Conservation (phyloP, 2,888 invertebrate species). For the Metalampra italica region DNA sequence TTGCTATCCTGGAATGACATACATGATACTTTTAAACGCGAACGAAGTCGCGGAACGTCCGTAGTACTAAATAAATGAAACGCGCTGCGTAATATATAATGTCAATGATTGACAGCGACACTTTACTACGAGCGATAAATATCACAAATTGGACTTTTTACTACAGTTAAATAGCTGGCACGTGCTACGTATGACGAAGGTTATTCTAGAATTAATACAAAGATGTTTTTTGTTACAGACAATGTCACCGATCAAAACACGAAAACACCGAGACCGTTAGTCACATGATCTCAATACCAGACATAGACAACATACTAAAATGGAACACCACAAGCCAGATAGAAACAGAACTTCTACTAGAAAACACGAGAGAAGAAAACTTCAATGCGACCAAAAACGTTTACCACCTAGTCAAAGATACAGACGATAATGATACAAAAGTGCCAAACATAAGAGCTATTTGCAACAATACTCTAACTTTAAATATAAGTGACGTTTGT, state of each 20-base stretch:
- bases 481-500: constrained; percentile 28
- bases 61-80: no score
- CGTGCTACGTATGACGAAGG: no score
- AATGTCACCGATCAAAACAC: constrained; percentile 26
- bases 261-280: constrained; percentile 23
- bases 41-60: no score
- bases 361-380: constrained; percentile 49
- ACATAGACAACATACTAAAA: constrained; percentile 40
- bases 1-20: no score
- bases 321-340: constrained; percentile 51
- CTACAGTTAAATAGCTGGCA: no score
- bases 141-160: no score
- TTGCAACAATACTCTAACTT: constrained; percentile 21
- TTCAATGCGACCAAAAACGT: constrained; percentile 41
- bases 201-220: no score
- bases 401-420: constrained; percentile 40
- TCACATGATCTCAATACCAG: constrained; percentile 54
- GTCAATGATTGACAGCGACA: no score
- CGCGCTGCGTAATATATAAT: no score
- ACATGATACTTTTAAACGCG: no score
- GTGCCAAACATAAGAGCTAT: constrained; percentile 18
- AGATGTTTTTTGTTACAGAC: constrained; percentile 45
- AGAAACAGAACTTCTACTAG: constrained; percentile 45
- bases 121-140: no score
- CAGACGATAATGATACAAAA: constrained; percentile 22